Evolutionary conservation across 1,140 invertebrate genomes (phyloP).

Genomic region (Metopolophium dirhodum): DNA sequence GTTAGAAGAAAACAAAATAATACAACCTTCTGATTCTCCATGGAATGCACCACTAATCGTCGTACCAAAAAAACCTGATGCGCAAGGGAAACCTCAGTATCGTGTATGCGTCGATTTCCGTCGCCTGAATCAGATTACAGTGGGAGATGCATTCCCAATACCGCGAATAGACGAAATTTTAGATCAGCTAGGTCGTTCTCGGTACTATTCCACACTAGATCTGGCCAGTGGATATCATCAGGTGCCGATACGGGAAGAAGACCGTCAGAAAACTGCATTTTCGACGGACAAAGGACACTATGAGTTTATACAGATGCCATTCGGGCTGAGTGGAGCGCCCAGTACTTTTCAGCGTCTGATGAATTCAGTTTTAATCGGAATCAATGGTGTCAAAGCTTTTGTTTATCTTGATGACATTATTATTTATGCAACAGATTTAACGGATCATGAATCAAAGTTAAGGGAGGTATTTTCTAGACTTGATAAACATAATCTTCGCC

Average conservation of each 20-base stretch:
- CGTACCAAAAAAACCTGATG: slow-evolving; percentile 58
- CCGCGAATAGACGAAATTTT: slow-evolving; percentile 66
- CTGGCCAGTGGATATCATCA: slow-evolving; percentile 66
- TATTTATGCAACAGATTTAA: slow-evolving; percentile 62
- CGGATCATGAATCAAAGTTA: not conserved
- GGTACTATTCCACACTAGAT: slow-evolving; percentile 65
- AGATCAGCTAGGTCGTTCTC: slow-evolving; percentile 62
- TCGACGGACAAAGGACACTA: slow-evolving; percentile 27
- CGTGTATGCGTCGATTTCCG: slow-evolving; percentile 60
- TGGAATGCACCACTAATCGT: slow-evolving; percentile 59
- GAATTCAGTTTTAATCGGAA: slow-evolving; percentile 60
- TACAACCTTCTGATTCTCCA: slow-evolving; percentile 49
- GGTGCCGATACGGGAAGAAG: slow-evolving; percentile 62
- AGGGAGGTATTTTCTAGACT: not conserved
- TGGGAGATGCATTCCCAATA: slow-evolving; percentile 65
- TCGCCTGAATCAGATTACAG: slow-evolving; percentile 62
- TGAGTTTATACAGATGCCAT: too few relatives aligned
- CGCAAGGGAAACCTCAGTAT: slow-evolving; percentile 58
- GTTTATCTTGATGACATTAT: slow-evolving; percentile 52
- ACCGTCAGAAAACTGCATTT: slow-evolving; percentile 66
- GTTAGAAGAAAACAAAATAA: slow-evolving; percentile 41
- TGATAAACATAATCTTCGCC: not conserved
- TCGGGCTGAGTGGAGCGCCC: too few relatives aligned
- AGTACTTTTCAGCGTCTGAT: too few relatives aligned
- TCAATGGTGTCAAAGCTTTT: slow-evolving; percentile 59